A percentile compares a stretch with the other conserved stretches of the same genome.
Conservation (phyloP, 2,113 vertebrate species). For the Actenoides hombroni region DNA sequence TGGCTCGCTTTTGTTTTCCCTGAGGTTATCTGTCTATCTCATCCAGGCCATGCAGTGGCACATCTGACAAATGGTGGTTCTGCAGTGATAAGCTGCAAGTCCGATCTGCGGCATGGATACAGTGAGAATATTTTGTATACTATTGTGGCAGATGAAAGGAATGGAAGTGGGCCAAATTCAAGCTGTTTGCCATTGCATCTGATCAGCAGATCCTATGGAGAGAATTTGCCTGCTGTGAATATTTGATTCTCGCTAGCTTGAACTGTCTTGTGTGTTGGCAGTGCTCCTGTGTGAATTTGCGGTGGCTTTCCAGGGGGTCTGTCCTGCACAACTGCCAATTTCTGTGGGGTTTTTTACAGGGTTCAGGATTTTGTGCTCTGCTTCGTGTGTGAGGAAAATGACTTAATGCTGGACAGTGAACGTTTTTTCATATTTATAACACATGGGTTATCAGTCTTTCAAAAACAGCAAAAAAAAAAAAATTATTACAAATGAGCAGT, state of each 20-base stretch:
- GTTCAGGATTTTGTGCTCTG: not conserved
- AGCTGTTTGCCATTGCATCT: slow-evolving; percentile 49
- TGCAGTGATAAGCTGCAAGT: slow-evolving; percentile 20
- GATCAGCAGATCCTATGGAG: slow-evolving; percentile 68
- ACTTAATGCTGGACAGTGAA: not conserved
- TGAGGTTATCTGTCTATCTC: slow-evolving; percentile 52
- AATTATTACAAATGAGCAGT: fast-evolving
- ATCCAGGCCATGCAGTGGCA: not conserved
- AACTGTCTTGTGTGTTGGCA: slow-evolving; percentile 4
- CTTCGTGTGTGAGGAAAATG: not conserved
- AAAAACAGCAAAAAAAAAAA: not conserved
- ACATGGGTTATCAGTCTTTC: not conserved
- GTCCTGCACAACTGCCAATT: not conserved
- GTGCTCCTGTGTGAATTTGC: not conserved
- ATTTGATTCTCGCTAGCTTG: slow-evolving; percentile 31
- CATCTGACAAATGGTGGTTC: slow-evolving; percentile 35
- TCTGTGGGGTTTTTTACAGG: not conserved
- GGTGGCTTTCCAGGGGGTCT: slow-evolving; percentile 46
- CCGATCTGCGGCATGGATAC: not conserved
- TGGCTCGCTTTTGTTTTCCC: slow-evolving; percentile 52
- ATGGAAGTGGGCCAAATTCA: slow-evolving; percentile 40
- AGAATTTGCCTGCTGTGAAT: slow-evolving; percentile 68
- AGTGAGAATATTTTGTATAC: slow-evolving; percentile 37
- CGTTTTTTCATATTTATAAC: not conserved
- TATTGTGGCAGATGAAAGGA: slow-evolving; percentile 23